A percentile compares a stretch with the other conserved stretches of the same genome.
These are phyloP conservation scores for Lycaena phlaeas DNA, from an alignment of 2,888 invertebrate species.

Conservation along the genomic window DNA sequence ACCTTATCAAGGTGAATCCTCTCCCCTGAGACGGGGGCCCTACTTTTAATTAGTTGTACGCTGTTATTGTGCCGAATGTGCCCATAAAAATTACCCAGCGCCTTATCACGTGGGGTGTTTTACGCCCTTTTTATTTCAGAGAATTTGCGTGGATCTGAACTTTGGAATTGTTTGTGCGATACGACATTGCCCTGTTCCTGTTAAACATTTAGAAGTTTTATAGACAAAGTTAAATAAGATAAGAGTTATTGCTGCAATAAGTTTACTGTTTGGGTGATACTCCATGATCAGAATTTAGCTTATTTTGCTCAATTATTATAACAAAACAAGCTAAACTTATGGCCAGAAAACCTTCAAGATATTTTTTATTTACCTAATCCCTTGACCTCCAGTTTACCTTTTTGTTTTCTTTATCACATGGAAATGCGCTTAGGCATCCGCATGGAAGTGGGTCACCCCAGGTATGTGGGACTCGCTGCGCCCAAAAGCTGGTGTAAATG, in stretches of 20 bases:
- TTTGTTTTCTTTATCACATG: too few relatives aligned
- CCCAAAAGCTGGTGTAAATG: too few relatives aligned
- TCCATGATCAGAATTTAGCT: too few relatives aligned
- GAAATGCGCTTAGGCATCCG: too few relatives aligned
- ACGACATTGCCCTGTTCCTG: neutral
- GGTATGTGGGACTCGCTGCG: too few relatives aligned
- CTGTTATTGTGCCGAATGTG: slow-evolving; percentile 61
- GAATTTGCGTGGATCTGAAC: neutral
- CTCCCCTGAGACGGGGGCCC: slow-evolving; percentile 39
- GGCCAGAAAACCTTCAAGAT: too few relatives aligned
- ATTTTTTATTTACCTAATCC: too few relatives aligned
- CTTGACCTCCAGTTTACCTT: too few relatives aligned
- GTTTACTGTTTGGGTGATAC: too few relatives aligned
- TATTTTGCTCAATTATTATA: too few relatives aligned
- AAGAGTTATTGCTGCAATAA: neutral
- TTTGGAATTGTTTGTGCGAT: neutral
- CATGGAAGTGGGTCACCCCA: too few relatives aligned
- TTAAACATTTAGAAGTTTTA: neutral
- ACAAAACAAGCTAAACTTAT: too few relatives aligned
- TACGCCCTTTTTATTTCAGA: slow-evolving; percentile 15
- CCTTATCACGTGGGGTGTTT: slow-evolving; percentile 40
- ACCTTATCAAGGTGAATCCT: slow-evolving; percentile 45
- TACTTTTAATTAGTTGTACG: slow-evolving; percentile 65
- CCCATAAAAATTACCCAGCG: slow-evolving; percentile 51
- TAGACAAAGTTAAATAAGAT: slow-evolving; percentile 2